Evolutionary conservation across 2,797 vertebrate species (phyloP), one percentile per base, ranked within the genome.

Genomic region (Ctenochaetus hawaiiensis): DNA sequence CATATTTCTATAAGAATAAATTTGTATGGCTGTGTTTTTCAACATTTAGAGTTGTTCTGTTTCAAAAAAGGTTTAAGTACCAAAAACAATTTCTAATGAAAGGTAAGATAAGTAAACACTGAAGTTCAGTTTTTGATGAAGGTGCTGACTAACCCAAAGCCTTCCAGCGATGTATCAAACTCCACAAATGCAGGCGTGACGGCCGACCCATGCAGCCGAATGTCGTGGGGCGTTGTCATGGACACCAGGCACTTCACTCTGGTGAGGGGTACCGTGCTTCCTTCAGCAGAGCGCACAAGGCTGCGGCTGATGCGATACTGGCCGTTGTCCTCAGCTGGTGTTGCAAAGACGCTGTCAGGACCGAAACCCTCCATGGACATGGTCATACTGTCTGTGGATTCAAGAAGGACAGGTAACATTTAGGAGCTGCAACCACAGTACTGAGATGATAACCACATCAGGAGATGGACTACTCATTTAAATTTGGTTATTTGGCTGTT

Each of bases 141-240:
- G 30, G 6, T 17, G 18, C 5, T 0, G 17, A 83, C 94, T 92
- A 8, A 99, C 98, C 98, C 98, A 10, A 99, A 99, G 14, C 98
- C 98, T 91, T 99, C 98, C 72, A 98, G 94, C 34, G 98, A 97
- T 0, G 96, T 96, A 94, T 99, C 98, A 72, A 99, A 99, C 95
- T 99, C 98, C 65, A 99, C 96, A 81, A 98, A 99, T 0, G 97
- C 96, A 0, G 98, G 98, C 0, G 95, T 99, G 83, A 98, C 96
- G 0, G 97, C 96, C 1, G 97, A 98, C 1, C 98, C 98, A 0
- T 99, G 97, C 86, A 99, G 96, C 67, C 98, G 96, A 92, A 99
- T 99, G 90, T 99, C 98, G 1, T 99, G 98, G 16, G 98, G 98
- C 11, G 98, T 99, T 37, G 98, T 99, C 98, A 99, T 99, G 86